Base-by-base conservation (phyloP, 2,113 vertebrate genomes). In the Cepphus grylle region DNA sequence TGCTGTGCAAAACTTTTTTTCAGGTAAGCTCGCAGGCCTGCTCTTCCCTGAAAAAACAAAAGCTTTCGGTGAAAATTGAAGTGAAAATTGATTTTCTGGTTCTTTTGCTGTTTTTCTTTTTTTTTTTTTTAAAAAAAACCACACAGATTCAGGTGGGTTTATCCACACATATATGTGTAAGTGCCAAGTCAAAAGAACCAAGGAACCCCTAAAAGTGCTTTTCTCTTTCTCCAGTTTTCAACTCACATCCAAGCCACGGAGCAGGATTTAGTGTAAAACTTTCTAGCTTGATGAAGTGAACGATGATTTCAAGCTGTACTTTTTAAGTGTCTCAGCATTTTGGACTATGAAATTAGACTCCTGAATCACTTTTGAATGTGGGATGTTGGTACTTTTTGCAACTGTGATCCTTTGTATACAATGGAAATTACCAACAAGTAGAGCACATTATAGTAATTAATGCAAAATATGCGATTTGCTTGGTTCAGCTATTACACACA, bases 381-480 rank as follows among this genome's bases (percentile, higher is more conserved):
- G 61, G 25, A 30, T 81, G 34, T 81, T 62, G 52, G 61, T 69
- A 38, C 61, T 73, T 81, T 77, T 66, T 95, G 78, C 55, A 74
- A 86, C 55, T 16, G 8, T 30, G 30, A 52, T 81, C 65, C 45
- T 82, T 83, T 3, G 5, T 30, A 74, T 43, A 52, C 42, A 47
- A 47, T 0, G 4, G 74, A 94, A 95, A 88, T 95, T 85, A 40
- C n/a, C 19, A 88, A 55, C 77, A 87, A 80, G 77, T 74, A 47
- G 49, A 87, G 63, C 38, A 55, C 26, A n/a, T 79, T 90, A 73
- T 27, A 87, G 67, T 66, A 94, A 93, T 93, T 87, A 45, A 94
- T 65, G 62, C 40, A 79, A 97, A 95, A 93, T 70, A 87, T 27
- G 55, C 81, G 82, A 81, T 94, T 94, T 72, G 19, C 87, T 91